A percentile compares a stretch with the other conserved stretches of the same genome.
These are phyloP conservation scores for Tryphoninae sp. DNA, from an alignment of 2,888 invertebrate species.

Conservation along the genomic window DNA sequence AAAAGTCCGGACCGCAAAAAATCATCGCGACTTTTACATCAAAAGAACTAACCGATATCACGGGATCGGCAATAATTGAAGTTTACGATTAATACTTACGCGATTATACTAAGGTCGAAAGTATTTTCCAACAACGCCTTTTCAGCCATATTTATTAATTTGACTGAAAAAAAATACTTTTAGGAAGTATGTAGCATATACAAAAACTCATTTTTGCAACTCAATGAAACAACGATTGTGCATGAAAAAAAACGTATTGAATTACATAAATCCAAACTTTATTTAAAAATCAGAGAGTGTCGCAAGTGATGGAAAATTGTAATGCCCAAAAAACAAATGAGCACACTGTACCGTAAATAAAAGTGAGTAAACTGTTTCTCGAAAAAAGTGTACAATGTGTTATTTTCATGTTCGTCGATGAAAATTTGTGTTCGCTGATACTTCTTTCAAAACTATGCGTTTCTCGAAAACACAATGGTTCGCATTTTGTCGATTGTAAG, in stretches of 20 bases:
- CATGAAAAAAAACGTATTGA: neutral
- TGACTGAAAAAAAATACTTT: no score
- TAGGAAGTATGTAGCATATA: neutral
- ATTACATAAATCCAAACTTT: neutral
- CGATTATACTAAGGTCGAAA: neutral
- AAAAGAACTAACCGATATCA: constrained; percentile 87
- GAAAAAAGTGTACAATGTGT: constrained; percentile 52
- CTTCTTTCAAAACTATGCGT: constrained; percentile 1
- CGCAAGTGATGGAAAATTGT: constrained; percentile 70
- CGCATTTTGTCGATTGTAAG: neutral
- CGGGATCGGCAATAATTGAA: constrained; percentile 84
- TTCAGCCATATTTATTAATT: no score
- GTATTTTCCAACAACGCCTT: neutral
- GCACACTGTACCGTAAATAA: constrained; percentile 70
- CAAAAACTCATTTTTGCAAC: neutral
- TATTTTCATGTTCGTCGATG: neutral
- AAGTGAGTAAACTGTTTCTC: constrained; percentile 64
- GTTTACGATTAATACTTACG: neutral
- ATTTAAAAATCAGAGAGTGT: constrained; percentile 51
- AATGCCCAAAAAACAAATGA: constrained; percentile 71
- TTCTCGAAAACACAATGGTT: neutral
- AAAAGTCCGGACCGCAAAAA: constrained; percentile 85
- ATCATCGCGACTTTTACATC: constrained; percentile 89
- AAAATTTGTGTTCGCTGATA: constrained; percentile 9
- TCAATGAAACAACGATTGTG: neutral